Evolutionary conservation across 2,888 invertebrate genomes (phyloP).

Genomic region (Andrena praecox): DNA sequence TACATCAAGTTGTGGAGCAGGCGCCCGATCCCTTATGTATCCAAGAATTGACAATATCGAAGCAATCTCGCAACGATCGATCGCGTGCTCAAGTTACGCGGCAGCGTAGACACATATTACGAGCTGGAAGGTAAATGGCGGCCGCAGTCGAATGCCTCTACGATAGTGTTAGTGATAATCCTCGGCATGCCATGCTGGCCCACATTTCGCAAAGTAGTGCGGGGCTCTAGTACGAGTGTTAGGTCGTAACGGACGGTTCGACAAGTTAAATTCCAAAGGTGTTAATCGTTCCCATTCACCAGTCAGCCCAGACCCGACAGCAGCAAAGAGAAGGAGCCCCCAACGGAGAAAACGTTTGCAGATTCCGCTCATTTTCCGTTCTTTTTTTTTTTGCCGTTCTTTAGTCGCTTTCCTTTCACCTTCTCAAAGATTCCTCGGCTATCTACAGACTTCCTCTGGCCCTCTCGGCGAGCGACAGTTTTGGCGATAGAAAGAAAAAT

Average conservation of each 20-base stretch:
- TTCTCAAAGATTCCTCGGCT: slow-evolving; percentile 20
- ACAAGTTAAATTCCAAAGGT: slow-evolving; percentile 59
- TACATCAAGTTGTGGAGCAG: not conserved
- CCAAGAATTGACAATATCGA: not conserved
- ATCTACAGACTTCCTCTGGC: slow-evolving; percentile 24
- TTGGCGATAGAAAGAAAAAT: slow-evolving; percentile 39
- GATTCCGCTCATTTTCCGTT: slow-evolving; percentile 38
- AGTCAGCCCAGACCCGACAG: slow-evolving; percentile 75
- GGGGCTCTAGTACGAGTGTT: slow-evolving; percentile 48
- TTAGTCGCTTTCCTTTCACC: slow-evolving; percentile 21
- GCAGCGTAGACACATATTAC: slow-evolving; percentile 38
- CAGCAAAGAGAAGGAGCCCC: slow-evolving; percentile 77
- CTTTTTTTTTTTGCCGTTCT: slow-evolving; percentile 11
- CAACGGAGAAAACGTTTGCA: slow-evolving; percentile 57
- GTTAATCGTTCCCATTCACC: slow-evolving; percentile 76
- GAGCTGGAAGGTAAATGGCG: slow-evolving; percentile 46
- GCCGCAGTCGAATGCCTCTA: slow-evolving; percentile 37
- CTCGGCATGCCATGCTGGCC: slow-evolving; percentile 72
- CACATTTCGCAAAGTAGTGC: slow-evolving; percentile 54
- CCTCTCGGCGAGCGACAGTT: not conserved
- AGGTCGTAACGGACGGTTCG: slow-evolving; percentile 57
- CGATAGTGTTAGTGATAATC: slow-evolving; percentile 68
- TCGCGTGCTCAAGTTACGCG: slow-evolving; percentile 29
- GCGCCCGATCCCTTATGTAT: not conserved
- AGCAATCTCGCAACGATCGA: slow-evolving; percentile 51